Conservation (phyloP, 2,888 invertebrate species). For the Sinhomidia bicolor region DNA sequence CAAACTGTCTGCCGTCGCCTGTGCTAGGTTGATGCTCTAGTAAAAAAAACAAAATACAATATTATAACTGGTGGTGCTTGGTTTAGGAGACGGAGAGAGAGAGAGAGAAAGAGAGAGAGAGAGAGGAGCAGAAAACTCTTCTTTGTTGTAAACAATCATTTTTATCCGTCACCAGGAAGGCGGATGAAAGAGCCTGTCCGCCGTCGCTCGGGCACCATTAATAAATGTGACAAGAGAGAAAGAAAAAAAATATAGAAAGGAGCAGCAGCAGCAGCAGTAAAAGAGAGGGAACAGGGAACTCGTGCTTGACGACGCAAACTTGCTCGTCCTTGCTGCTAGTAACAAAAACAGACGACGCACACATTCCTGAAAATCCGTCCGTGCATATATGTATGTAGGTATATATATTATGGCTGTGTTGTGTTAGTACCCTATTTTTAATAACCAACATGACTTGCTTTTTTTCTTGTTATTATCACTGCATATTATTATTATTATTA, state of each 20-base stretch:
- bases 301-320: slow-evolving; percentile 50
- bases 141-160: slow-evolving; percentile 77
- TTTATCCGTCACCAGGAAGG: slow-evolving; percentile 77
- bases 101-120: too few species aligned
- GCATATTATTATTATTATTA: not conserved
- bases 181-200: slow-evolving; percentile 77
- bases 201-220: slow-evolving; percentile 78
- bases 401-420: too few species aligned
- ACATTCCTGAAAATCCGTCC: slow-evolving; percentile 12
- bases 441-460: not conserved
- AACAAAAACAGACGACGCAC: slow-evolving; percentile 18
- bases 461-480: not conserved
- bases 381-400: slow-evolving; percentile 6
- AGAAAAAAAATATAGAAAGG: slow-evolving; percentile 48
- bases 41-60: not conserved
- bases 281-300: slow-evolving; percentile 45
- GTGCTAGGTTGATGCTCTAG: not conserved
- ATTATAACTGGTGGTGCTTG: not conserved
- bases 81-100: not conserved
- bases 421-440: too few species aligned
- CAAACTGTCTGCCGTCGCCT: not conserved
- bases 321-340: slow-evolving; percentile 19
- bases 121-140: slow-evolving; percentile 47
- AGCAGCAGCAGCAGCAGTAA: too few species aligned
- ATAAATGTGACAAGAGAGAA: slow-evolving; percentile 78